Evolutionary conservation across 2,797 vertebrate genomes (phyloP).

Genomic region (Neoniphon sammara): DNA sequence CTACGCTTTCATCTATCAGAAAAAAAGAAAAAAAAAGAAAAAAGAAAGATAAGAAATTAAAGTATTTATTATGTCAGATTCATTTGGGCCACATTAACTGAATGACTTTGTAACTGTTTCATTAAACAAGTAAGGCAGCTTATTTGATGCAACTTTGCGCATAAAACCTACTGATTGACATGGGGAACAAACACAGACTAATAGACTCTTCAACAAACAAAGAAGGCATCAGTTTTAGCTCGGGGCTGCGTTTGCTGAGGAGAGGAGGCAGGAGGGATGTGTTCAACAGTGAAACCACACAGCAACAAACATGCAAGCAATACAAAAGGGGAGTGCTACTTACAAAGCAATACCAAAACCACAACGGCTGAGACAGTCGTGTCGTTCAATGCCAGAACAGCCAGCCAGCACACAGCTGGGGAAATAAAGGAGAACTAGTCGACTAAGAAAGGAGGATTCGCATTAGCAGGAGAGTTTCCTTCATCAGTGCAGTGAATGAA

Average conservation of each 20-base stretch:
- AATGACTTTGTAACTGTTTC: slow-evolving; percentile 28
- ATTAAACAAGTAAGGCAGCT: slow-evolving; percentile 48
- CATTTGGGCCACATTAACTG: slow-evolving; percentile 19
- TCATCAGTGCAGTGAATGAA: slow-evolving; percentile 13
- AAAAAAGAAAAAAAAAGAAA: neutral
- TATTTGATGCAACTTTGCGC: slow-evolving; percentile 21
- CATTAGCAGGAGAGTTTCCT: slow-evolving; percentile 21
- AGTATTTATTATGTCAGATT: slow-evolving; percentile 35
- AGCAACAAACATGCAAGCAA: slow-evolving; percentile 24
- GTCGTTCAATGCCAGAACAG: slow-evolving; percentile 20
- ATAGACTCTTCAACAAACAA: slow-evolving; percentile 43
- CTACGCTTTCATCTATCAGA: slow-evolving; percentile 1
- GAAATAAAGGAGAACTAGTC: slow-evolving; percentile 35
- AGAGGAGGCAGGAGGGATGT: slow-evolving; percentile 5
- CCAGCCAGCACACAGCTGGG: slow-evolving; percentile 46
- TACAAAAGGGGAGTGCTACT: slow-evolving; percentile 34
- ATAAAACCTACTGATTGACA: slow-evolving; percentile 43
- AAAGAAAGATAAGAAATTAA: too few species aligned
- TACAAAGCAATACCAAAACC: slow-evolving; percentile 39
- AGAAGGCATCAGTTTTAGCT: slow-evolving; percentile 15
- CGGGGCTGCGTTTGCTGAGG: slow-evolving; percentile 11
- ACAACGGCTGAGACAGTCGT: slow-evolving; percentile 25
- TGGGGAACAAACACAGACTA: slow-evolving; percentile 42
- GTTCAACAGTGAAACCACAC: slow-evolving; percentile 42
- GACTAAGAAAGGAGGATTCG: neutral